These are phyloP conservation scores for Temnothorax ravouxi DNA, from an alignment of 2,888 invertebrate genomes.

Conservation along the genomic window DNA sequence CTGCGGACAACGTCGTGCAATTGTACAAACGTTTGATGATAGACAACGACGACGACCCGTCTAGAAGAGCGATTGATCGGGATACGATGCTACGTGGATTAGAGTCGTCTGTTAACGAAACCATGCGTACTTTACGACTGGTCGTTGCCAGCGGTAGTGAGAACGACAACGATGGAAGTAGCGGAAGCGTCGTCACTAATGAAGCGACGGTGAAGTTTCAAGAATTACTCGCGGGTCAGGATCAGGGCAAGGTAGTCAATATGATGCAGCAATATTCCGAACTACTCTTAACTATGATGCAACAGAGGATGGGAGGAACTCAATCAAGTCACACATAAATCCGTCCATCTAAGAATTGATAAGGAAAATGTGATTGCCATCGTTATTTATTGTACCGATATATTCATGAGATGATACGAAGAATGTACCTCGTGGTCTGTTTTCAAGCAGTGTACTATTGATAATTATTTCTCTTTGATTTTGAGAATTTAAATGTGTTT, in stretches of 20 bases:
- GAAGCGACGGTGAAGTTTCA: slow-evolving; percentile 87
- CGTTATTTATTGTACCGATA: slow-evolving; percentile 1
- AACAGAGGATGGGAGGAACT: slow-evolving; percentile 87
- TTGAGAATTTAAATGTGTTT: slow-evolving; percentile 6
- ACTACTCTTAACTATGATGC: slow-evolving; percentile 88
- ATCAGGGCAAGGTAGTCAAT: slow-evolving; percentile 87
- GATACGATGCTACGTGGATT: slow-evolving; percentile 87
- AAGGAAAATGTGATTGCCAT: slow-evolving; percentile 32
- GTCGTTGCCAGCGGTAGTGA: slow-evolving; percentile 81
- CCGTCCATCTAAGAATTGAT: slow-evolving; percentile 68
- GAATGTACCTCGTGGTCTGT: not conserved
- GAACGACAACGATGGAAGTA: slow-evolving; percentile 67
- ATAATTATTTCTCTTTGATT: not conserved
- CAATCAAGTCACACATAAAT: slow-evolving; percentile 82
- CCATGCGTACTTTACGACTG: slow-evolving; percentile 85
- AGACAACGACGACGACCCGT: slow-evolving; percentile 86
- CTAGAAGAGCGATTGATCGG: slow-evolving; percentile 81
- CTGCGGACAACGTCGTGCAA: slow-evolving; percentile 91
- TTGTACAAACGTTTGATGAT: slow-evolving; percentile 89
- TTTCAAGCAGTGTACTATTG: not conserved
- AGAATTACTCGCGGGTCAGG: slow-evolving; percentile 86
- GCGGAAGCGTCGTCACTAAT: slow-evolving; percentile 82
- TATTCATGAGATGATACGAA: not conserved
- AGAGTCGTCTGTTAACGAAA: slow-evolving; percentile 85
- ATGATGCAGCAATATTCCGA: slow-evolving; percentile 90